Evolutionary conservation across 2,797 vertebrate genomes (phyloP).

Genomic region (Yasuhikotakia modesta): DNA sequence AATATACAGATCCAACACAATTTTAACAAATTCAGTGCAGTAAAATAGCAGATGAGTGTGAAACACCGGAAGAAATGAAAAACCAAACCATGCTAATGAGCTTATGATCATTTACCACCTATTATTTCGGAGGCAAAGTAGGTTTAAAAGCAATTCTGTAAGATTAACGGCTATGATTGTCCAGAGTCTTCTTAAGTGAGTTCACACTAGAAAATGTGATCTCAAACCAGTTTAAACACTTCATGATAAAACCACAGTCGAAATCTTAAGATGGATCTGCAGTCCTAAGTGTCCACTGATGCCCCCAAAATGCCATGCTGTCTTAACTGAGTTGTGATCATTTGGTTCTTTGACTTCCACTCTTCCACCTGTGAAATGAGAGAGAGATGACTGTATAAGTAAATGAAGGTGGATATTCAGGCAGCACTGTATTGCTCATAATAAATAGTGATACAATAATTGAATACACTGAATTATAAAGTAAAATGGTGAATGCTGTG

Average conservation of each 20-base stretch:
- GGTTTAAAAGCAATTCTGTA: not conserved
- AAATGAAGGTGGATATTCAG: not conserved
- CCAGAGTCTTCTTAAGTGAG: not conserved
- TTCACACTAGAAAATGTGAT: not conserved
- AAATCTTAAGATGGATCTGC: not conserved
- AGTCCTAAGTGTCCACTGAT: constrained; percentile 71
- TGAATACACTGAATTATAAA: too few species aligned
- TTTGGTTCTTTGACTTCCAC: constrained; percentile 83
- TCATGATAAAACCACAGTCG: not conserved
- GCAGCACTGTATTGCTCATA: too few species aligned
- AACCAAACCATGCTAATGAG: not conserved
- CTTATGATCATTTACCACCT: not conserved
- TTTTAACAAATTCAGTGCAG: constrained; percentile 34
- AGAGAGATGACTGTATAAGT: not conserved
- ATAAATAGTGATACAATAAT: too few species aligned
- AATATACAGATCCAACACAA: constrained; percentile 32
- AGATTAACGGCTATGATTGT: not conserved
- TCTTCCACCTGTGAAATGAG: constrained; percentile 73
- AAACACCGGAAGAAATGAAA: not conserved
- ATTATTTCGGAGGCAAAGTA: not conserved
- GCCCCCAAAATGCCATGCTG: constrained; percentile 78
- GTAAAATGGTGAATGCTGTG: too few species aligned
- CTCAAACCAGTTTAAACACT: constrained; percentile 3
- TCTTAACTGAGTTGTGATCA: constrained; percentile 75
- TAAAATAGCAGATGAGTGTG: not conserved